phyloP scores from a whole-genome alignment of 1,140 invertebrate genomes.

The Bombus superbus region DNA sequence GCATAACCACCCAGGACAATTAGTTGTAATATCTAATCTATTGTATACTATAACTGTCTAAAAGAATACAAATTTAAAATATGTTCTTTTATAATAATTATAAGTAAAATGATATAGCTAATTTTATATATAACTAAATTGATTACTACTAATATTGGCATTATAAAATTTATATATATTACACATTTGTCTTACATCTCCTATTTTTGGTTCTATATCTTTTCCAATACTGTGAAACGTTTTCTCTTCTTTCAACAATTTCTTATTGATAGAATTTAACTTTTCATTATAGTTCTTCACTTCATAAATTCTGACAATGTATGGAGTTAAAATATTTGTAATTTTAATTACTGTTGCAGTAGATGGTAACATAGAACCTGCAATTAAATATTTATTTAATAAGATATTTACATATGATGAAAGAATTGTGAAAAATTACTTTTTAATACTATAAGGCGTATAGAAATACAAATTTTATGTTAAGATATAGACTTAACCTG shows the following conservation, averaged over 20 bases:
- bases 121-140: neutral
- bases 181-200: constrained; percentile 61
- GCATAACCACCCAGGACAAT: constrained; percentile 68
- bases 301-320: constrained; percentile 55
- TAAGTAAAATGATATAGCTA: constrained; percentile 5
- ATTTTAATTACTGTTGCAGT: constrained; percentile 69
- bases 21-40: constrained; percentile 38
- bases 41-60: constrained; percentile 63
- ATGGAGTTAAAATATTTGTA: constrained; percentile 72
- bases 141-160: neutral
- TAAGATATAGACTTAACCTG: neutral
- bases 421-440: neutral
- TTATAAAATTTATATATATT: neutral
- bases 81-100: neutral
- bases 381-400: neutral
- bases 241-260: constrained; percentile 9
- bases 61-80: constrained; percentile 7
- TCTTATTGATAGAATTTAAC: constrained; percentile 23
- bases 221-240: neutral
- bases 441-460: neutral
- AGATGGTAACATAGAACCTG: constrained; percentile 38
- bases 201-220: constrained; percentile 38
- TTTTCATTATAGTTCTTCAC: constrained; percentile 24
- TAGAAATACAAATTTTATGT: neutral
- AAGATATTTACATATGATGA: neutral